A percentile compares a stretch with the other conserved stretches of the same genome.
Evolutionary conservation across 1,140 invertebrate genomes (phyloP).

Genomic region (Drosophila teissieri): DNA sequence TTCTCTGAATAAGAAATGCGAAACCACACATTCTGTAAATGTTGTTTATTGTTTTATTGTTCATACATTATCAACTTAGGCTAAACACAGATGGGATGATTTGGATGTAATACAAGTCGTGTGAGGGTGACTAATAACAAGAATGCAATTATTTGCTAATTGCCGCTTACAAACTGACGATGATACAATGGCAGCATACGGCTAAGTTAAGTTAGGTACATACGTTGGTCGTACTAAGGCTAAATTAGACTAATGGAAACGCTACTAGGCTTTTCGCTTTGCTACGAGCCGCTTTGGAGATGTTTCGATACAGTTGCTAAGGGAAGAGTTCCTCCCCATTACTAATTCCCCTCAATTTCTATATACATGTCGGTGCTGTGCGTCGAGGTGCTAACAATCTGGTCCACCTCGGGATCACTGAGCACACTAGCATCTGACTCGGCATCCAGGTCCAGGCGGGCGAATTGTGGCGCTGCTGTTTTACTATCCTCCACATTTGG

Average conservation of each 20-base stretch:
- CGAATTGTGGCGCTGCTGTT: slow-evolving; percentile 7
- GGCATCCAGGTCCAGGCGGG: slow-evolving; percentile 12
- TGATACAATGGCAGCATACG: slow-evolving; percentile 43
- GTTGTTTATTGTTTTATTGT: slow-evolving; percentile 24
- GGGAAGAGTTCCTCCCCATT: not conserved
- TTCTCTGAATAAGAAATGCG: not conserved
- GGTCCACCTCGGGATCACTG: slow-evolving; percentile 73
- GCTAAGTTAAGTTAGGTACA: slow-evolving; percentile 64
- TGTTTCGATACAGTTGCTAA: slow-evolving; percentile 42
- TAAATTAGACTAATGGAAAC: slow-evolving; percentile 35
- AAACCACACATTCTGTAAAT: not conserved
- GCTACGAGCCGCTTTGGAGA: slow-evolving; percentile 71
- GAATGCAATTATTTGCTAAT: slow-evolving; percentile 52
- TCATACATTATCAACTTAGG: slow-evolving; percentile 38
- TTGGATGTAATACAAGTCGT: slow-evolving; percentile 37
- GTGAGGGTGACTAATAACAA: slow-evolving; percentile 41
- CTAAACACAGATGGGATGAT: slow-evolving; percentile 41
- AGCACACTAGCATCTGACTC: slow-evolving; percentile 46
- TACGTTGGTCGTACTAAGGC: slow-evolving; percentile 48
- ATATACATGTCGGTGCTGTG: slow-evolving; percentile 55
- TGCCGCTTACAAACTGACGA: slow-evolving; percentile 39
- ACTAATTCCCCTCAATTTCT: slow-evolving; percentile 40
- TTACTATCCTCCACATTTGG: slow-evolving; percentile 25
- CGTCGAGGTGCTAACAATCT: slow-evolving; percentile 32
- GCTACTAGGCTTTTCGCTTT: slow-evolving; percentile 53